Conservation (phyloP, 1,140 invertebrate species). For the Ectropis grisescens region DNA sequence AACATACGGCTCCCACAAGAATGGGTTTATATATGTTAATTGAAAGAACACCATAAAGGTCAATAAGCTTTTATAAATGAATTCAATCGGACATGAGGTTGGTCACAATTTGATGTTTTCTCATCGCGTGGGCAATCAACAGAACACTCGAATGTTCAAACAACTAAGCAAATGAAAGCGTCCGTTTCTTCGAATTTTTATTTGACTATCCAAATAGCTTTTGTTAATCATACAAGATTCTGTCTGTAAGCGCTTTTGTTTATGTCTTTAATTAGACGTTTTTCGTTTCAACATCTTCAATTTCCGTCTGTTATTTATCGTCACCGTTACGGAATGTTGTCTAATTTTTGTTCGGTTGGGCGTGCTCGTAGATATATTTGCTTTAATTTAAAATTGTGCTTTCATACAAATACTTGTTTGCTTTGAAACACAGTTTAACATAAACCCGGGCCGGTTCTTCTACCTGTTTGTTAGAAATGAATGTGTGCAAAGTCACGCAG, state of each 20-base stretch:
- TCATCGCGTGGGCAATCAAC: slow-evolving; percentile 10
- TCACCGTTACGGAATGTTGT: slow-evolving; percentile 6
- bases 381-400: slow-evolving; percentile 35
- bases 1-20: slow-evolving; percentile 10
- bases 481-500: slow-evolving; percentile 46
- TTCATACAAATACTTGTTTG: slow-evolving; percentile 21
- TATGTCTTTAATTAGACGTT: slow-evolving; percentile 14
- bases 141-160: too few species aligned
- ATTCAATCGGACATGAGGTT: slow-evolving; percentile 9
- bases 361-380: slow-evolving; percentile 24
- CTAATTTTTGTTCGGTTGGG: slow-evolving; percentile 18
- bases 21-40: slow-evolving; percentile 23
- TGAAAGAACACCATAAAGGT: slow-evolving; percentile 13
- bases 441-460: slow-evolving; percentile 35
- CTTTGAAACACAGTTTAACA: slow-evolving; percentile 28
- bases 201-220: slow-evolving; percentile 13
- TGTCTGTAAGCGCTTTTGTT: slow-evolving; percentile 12
- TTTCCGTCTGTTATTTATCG: slow-evolving; percentile 14
- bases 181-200: slow-evolving; percentile 11
- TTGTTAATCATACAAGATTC: slow-evolving; percentile 13
- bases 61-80: slow-evolving; percentile 16
- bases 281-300: slow-evolving; percentile 13
- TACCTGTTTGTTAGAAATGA: slow-evolving; percentile 42
- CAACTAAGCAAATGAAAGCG: slow-evolving; percentile 12
- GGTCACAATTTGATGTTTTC: slow-evolving; percentile 10